Conservation (phyloP, 1,140 invertebrate genomes). For the Tribolium madens region DNA sequence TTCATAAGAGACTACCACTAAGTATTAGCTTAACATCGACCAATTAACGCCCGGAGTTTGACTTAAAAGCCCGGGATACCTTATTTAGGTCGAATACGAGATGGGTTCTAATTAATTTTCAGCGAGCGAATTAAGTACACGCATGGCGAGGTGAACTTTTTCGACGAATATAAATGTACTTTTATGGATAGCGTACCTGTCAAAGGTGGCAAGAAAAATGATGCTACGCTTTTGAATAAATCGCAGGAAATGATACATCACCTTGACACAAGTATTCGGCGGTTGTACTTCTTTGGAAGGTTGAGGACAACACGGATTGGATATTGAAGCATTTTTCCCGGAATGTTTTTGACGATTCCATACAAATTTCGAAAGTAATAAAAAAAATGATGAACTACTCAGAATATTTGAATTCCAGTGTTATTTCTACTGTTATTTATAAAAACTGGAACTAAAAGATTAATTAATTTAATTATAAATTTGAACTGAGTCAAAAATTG, state of each 20-base stretch:
- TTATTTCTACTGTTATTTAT: no score
- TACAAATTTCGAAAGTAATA: no score
- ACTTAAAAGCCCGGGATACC: not conserved
- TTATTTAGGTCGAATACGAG: constrained; percentile 11
- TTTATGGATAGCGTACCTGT: constrained; percentile 5
- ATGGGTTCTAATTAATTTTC: constrained; percentile 3
- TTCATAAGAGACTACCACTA: constrained; percentile 3
- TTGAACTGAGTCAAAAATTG: no score
- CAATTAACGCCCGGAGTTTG: not conserved
- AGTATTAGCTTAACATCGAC: constrained; percentile 1
- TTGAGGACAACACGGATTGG: no score
- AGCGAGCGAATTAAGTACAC: not conserved
- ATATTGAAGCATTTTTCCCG: no score
- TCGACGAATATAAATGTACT: not conserved
- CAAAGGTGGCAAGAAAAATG: constrained; percentile 22
- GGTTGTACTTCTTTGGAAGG: no score
- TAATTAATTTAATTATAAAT: no score
- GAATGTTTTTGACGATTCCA: no score
- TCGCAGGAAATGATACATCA: constrained; percentile 32
- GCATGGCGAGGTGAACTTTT: not conserved
- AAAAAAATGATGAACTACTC: no score
- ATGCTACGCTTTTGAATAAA: constrained; percentile 7
- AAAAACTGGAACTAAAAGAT: no score
- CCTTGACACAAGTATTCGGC: not conserved
- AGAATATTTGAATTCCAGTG: no score